Evolutionary conservation across 2,113 vertebrate genomes (phyloP).

Genomic region (Paedocypris sp.): DNA sequence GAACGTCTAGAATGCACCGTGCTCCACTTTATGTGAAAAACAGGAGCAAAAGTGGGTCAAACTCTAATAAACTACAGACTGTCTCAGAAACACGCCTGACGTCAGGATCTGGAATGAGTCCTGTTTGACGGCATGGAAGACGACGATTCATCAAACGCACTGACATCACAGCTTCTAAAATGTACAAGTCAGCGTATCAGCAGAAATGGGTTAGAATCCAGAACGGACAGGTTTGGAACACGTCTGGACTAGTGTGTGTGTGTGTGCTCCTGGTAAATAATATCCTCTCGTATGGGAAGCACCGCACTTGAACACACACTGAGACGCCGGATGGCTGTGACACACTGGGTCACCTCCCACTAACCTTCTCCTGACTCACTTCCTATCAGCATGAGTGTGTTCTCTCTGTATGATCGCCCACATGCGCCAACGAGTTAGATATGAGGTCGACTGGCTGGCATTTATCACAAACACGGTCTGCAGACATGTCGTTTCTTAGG

Average conservation of each 20-base stretch:
- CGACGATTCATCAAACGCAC: neutral
- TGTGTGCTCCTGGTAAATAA: neutral
- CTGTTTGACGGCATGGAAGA: neutral
- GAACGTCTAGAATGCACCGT: neutral
- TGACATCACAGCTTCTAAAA: neutral
- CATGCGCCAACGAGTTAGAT: neutral
- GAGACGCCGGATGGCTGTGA: conserved; percentile 31
- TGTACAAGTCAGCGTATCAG: neutral
- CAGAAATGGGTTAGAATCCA: neutral
- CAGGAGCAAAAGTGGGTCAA: conserved; percentile 11
- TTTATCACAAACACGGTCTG: neutral
- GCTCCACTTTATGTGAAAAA: neutral
- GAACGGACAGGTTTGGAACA: neutral
- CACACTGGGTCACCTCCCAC: conserved; percentile 42
- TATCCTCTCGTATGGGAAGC: conserved; percentile 7
- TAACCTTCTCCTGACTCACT: conserved; percentile 40
- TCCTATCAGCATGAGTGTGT: conserved; percentile 32
- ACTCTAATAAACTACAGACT: conserved; percentile 15
- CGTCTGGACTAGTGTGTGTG: conserved; percentile 2
- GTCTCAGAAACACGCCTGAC: neutral
- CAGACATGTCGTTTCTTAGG: neutral
- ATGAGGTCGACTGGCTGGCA: neutral
- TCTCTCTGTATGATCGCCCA: neutral
- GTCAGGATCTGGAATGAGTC: neutral
- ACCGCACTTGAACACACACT: conserved; percentile 13